These are phyloP conservation scores for Himalopsyche tibetana DNA, from an alignment of 2,888 invertebrate genomes.

Conservation along the genomic window DNA sequence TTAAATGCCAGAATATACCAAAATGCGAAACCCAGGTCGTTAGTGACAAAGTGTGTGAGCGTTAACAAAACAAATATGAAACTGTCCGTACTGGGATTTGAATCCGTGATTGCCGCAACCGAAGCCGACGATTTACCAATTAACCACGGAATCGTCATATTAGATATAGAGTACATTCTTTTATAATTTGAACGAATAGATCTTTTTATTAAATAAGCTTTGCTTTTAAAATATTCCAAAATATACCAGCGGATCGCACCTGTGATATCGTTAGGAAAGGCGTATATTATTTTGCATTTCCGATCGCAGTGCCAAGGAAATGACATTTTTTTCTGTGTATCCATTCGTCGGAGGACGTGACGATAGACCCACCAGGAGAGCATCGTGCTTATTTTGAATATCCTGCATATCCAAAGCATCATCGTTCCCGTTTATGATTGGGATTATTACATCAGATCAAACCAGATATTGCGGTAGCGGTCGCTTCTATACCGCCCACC, in stretches of 20 bases:
- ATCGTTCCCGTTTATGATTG: conserved; percentile 5
- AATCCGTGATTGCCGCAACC: too few relatives aligned
- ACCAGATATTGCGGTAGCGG: conserved; percentile 19
- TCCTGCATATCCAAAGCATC: neutral
- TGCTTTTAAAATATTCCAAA: neutral
- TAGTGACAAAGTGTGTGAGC: too few relatives aligned
- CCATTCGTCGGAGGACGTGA: neutral
- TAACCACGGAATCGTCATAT: too few relatives aligned
- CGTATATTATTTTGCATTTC: neutral
- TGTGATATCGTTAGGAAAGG: neutral
- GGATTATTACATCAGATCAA: conserved; percentile 42
- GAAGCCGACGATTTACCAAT: too few relatives aligned
- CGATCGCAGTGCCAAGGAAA: neutral
- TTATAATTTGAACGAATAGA: too few relatives aligned
- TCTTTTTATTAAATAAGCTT: too few relatives aligned
- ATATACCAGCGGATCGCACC: neutral
- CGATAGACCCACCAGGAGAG: neutral
- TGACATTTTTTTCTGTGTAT: neutral
- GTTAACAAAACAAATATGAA: too few relatives aligned
- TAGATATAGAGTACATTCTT: too few relatives aligned
- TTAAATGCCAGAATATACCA: too few relatives aligned
- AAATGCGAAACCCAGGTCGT: too few relatives aligned
- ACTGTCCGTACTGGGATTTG: too few relatives aligned
- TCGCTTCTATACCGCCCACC: neutral
- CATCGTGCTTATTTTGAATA: neutral